Evolutionary conservation across 2,113 vertebrate genomes (phyloP).

Genomic region (Naja naja): DNA sequence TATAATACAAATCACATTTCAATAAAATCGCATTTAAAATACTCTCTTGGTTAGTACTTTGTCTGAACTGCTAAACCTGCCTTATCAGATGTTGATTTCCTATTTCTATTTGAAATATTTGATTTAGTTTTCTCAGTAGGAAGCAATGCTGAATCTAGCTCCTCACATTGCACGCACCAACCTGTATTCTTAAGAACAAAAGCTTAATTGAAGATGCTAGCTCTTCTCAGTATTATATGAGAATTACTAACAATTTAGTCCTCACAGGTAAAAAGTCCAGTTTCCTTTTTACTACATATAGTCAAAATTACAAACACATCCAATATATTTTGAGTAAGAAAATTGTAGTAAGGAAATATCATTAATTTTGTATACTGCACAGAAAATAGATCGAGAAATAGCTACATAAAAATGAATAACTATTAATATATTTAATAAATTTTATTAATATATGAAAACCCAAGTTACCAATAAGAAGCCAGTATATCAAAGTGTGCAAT

Average conservation of each 20-base stretch:
- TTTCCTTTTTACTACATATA: not conserved
- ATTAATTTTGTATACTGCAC: not conserved
- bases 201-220: not conserved
- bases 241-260: not conserved
- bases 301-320: not conserved
- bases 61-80: not conserved
- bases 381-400: not conserved
- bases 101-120: not conserved
- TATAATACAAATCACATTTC: not conserved
- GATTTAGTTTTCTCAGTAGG: not conserved
- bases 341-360: not conserved
- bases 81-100: not conserved
- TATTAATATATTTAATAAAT: not conserved
- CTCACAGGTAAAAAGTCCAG: not conserved
- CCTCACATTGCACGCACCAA: not conserved
- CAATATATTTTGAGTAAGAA: not conserved
- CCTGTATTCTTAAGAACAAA: not conserved
- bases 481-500: constrained; percentile 30
- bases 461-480: not conserved
- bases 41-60: not conserved
- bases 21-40: not conserved
- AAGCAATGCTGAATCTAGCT: not conserved
- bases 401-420: not conserved
- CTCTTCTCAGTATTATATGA: not conserved
- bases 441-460: not conserved